Percentiles rank a stretch among this genome's conserved stretches.
Evolutionary conservation across 1,140 invertebrate species (phyloP).

Genomic region (Drosophila subobscura): DNA sequence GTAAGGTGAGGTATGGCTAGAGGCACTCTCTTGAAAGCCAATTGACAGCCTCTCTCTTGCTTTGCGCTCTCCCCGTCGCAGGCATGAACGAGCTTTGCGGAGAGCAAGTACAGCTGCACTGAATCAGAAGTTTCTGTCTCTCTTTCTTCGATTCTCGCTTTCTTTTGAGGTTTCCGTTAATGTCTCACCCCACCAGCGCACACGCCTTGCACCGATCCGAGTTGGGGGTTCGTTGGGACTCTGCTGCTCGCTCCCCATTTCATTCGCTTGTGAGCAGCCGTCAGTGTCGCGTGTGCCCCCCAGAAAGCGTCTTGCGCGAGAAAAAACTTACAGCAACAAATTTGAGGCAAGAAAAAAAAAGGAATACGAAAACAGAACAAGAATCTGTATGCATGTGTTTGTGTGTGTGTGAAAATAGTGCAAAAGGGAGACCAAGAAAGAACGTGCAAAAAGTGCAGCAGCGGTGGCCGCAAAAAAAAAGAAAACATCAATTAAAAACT

Average conservation of each 20-base stretch:
- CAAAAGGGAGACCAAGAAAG: slow-evolving; percentile 19
- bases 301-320: slow-evolving; percentile 38
- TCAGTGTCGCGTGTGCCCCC: slow-evolving; percentile 78
- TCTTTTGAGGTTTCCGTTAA: too few species aligned
- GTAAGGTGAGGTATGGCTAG: too few species aligned
- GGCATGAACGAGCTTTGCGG: too few species aligned
- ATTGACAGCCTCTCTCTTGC: too few species aligned
- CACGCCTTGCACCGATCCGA: slow-evolving; percentile 5
- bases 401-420: slow-evolving; percentile 46
- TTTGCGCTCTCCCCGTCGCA: too few species aligned
- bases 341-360: slow-evolving; percentile 20
- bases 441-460: slow-evolving; percentile 42
- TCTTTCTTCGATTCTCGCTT: too few species aligned
- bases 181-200: too few species aligned
- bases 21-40: too few species aligned
- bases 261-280: slow-evolving; percentile 79
- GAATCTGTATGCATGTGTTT: slow-evolving; percentile 24
- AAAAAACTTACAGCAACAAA: slow-evolving; percentile 43
- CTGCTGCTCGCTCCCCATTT: slow-evolving; percentile 19
- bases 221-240: slow-evolving; percentile 27
- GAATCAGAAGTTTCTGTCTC: too few species aligned
- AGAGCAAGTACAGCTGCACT: too few species aligned
- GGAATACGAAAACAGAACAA: slow-evolving; percentile 8
- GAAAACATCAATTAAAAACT: slow-evolving; percentile 7
- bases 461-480: slow-evolving; percentile 5